phyloP scores from a whole-genome alignment of 2,888 invertebrate genomes.

The Stomorhina lunata region DNA sequence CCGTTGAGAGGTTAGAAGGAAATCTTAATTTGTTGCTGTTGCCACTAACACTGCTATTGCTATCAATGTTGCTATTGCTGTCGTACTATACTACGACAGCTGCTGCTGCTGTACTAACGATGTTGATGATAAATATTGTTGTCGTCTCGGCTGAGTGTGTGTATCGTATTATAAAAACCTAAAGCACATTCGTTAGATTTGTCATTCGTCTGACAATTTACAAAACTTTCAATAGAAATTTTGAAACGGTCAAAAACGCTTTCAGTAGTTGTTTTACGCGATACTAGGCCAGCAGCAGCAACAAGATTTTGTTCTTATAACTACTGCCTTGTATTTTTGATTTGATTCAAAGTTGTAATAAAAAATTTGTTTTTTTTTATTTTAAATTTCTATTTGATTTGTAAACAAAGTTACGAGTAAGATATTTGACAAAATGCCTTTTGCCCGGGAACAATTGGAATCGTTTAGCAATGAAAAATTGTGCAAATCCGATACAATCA shows the following conservation, averaged over 20 bases:
- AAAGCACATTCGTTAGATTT: conserved; percentile 69
- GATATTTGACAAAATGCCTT: conserved; percentile 73
- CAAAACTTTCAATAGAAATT: conserved; percentile 66
- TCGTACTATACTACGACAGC: too few relatives aligned
- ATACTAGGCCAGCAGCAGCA: conserved; percentile 11
- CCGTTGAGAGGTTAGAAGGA: background rate
- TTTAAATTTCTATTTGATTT: background rate
- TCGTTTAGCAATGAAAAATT: conserved; percentile 83
- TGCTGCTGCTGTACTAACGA: conserved; percentile 9
- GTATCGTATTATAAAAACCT: conserved; percentile 71
- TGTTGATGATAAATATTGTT: background rate
- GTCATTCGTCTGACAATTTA: conserved; percentile 72
- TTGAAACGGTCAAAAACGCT: background rate
- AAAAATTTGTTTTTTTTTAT: background rate
- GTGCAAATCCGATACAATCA: conserved; percentile 89
- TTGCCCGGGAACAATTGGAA: conserved; percentile 74
- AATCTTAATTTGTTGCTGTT: conserved; percentile 34
- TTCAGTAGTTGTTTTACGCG: conserved; percentile 34
- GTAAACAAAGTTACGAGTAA: conserved; percentile 27
- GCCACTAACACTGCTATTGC: background rate
- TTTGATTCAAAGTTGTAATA: background rate
- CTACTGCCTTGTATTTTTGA: too few relatives aligned
- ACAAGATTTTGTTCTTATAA: background rate
- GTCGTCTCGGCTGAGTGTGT: background rate
- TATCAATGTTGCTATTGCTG: conserved; percentile 8